These are phyloP conservation scores for Popillia japonica DNA, from an alignment of 1,140 invertebrate genomes.

Conservation along the genomic window DNA sequence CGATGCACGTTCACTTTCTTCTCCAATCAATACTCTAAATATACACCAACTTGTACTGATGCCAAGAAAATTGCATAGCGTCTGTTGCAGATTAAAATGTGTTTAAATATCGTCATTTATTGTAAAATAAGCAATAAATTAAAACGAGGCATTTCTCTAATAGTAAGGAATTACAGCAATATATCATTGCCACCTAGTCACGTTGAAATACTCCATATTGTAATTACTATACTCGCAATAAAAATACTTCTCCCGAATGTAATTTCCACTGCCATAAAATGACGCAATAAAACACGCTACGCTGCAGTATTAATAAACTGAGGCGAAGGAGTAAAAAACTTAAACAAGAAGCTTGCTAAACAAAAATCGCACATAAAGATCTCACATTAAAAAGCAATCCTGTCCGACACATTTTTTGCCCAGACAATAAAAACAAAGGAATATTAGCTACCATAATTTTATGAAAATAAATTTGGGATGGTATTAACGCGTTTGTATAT, in stretches of 20 bases:
- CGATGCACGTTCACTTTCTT: conserved; percentile 22
- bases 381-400: not conserved
- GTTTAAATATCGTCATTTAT: too few relatives aligned
- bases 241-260: not conserved
- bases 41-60: not conserved
- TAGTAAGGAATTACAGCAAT: too few relatives aligned
- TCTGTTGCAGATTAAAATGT: not conserved
- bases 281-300: conserved; percentile 9
- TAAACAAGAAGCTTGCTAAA: not conserved
- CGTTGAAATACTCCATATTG: not conserved
- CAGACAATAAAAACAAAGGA: not conserved
- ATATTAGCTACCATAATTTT: not conserved
- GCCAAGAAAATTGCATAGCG: not conserved
- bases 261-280: conserved; percentile 1
- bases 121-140: too few relatives aligned
- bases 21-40: conserved; percentile 3
- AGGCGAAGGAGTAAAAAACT: not conserved
- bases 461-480: not conserved
- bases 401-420: not conserved
- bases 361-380: not conserved
- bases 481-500: not conserved
- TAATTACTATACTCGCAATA: not conserved
- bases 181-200: not conserved
- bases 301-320: not conserved
- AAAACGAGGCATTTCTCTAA: too few relatives aligned